Evolutionary conservation across 2,797 vertebrate species (phyloP).

Genomic region (Urosaurus nigricauda): DNA sequence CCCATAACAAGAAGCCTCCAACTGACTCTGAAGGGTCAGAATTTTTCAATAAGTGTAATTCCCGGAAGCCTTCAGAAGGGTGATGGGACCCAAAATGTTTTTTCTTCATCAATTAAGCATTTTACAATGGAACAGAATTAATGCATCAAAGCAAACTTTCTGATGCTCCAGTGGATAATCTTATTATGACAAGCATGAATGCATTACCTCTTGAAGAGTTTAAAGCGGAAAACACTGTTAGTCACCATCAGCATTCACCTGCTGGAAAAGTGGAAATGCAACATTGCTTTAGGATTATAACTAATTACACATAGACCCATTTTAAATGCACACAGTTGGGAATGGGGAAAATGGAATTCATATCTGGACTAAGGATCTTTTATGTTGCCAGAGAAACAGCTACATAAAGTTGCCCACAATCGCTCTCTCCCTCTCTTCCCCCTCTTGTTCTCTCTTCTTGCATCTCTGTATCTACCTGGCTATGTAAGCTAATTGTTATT

Average conservation of each 20-base stretch:
- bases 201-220: constrained; percentile 6
- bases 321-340: constrained; percentile 10
- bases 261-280: not conserved
- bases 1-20: not conserved
- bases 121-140: constrained; percentile 40
- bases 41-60: constrained; percentile 14
- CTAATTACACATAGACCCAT: not conserved
- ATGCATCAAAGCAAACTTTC: constrained; percentile 30
- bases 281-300: not conserved
- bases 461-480: too few relatives aligned
- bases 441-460: too few relatives aligned
- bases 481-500: too few relatives aligned
- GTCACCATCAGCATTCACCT: constrained; percentile 18
- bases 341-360: not conserved
- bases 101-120: constrained; percentile 51
- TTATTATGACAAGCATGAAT: constrained; percentile 25
- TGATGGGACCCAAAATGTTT: constrained; percentile 1
- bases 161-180: constrained; percentile 2
- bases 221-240: constrained; percentile 38
- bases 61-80: constrained; percentile 39
- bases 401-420: not conserved
- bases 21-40: constrained; percentile 10
- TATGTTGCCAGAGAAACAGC: not conserved
- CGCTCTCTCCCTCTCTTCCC: not conserved
- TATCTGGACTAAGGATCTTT: constrained; percentile 9